These are phyloP conservation scores for Callyntrura guangdongensis DNA, from an alignment of 2,888 invertebrate species.

Conservation along the genomic window DNA sequence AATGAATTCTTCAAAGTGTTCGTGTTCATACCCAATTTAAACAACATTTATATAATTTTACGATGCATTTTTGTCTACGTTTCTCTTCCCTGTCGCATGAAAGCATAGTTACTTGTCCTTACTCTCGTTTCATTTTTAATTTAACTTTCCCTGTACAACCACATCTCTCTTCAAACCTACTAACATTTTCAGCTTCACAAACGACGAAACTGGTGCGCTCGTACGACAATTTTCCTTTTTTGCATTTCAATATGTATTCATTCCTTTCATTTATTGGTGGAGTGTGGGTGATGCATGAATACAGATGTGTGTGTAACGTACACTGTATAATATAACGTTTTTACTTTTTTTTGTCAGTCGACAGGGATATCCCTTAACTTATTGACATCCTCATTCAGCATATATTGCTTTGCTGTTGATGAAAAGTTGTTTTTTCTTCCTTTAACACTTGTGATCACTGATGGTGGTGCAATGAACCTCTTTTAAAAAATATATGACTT, in stretches of 20 bases:
- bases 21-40: too few species aligned
- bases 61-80: neutral
- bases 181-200: constrained; percentile 7
- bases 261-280: neutral
- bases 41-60: neutral
- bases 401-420: constrained; percentile 24
- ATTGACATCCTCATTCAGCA: constrained; percentile 25
- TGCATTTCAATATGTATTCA: constrained; percentile 23
- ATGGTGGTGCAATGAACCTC: constrained; percentile 65
- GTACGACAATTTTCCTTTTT: constrained; percentile 11
- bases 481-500: constrained; percentile 70
- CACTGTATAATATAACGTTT: constrained; percentile 14
- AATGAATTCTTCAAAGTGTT: too few species aligned
- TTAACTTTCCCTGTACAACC: neutral
- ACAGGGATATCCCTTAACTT: neutral
- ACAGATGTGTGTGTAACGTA: constrained; percentile 1
- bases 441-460: neutral
- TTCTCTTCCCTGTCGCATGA: neutral
- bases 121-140: neutral
- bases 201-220: constrained; percentile 26
- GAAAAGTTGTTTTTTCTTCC: constrained; percentile 7
- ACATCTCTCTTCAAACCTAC: neutral
- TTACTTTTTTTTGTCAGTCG: neutral
- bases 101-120: neutral
- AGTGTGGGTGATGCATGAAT: too few species aligned